Base-by-base conservation (phyloP, 2,888 invertebrate species). In the Camptogramma bilineatum region DNA sequence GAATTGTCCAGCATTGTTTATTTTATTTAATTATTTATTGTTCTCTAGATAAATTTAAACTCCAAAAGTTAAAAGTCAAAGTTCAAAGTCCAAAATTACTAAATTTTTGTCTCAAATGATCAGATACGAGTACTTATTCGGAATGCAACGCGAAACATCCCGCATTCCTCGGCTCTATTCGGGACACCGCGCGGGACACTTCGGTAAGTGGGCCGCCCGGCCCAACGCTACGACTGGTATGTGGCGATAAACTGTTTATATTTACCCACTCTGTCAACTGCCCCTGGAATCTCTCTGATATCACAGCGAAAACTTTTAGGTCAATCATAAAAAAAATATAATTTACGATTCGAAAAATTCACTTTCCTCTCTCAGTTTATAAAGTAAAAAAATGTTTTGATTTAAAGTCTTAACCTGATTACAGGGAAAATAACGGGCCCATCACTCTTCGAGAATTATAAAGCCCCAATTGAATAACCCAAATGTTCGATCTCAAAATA, bases 401-500 rank as follows among this genome's bases (percentile, higher is more conserved):
- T 56, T 51, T 62, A 62, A 31, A 46, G 21, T 34, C 34, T 56
- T 52, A 56, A 57, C 56, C 59, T 63, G 58, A 58, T 60, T 52
- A 52, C 46, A 50, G 21, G 17, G 52, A 34, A 52, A 48, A 59
- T 66, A 59, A 62, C 50, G 59, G 24, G 50, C 9, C 46, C 62
- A 56, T 61, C 42, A 39, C n/a, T 64, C 52, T 64, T 62, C 44
- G 46, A 56, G 46, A 19, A 52, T 60, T 60, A 56, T 44, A 55
- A 17, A 53, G 34, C 19, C 48, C 53, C 28, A 55, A 59, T 64
- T 54, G 31, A 53, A 62, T 62, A 59, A 66, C 66, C 66, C 17
- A 19, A 66, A 63, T 63, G 52, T 59, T 54, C 51, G 50, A 58
- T 53, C 58, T 51, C 19, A 24, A 62, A 66, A 66, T 63, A 66